phyloP scores from a whole-genome alignment of 1,140 invertebrate genomes.

The Rhynchophorus ferrugineus region DNA sequence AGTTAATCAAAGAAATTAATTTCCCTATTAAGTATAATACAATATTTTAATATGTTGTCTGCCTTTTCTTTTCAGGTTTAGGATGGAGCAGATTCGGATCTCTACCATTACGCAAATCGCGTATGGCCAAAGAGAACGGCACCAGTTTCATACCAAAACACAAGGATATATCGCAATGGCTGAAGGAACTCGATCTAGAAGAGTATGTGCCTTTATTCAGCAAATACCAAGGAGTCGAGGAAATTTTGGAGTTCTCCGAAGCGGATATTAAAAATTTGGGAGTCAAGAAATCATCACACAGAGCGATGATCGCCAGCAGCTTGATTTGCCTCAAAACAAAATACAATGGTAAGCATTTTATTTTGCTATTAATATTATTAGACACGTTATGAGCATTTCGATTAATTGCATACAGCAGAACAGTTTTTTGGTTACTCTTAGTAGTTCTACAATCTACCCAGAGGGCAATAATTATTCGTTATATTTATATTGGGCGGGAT shows the following conservation, averaged over 20 bases:
- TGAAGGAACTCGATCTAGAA: conserved; percentile 41
- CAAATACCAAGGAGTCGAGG: conserved; percentile 46
- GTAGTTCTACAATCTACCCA: no score
- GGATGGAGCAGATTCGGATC: conserved; percentile 36
- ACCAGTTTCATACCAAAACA: conserved; percentile 31
- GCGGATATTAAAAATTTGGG: conserved; percentile 53
- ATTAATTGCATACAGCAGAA: no score
- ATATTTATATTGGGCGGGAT: no score
- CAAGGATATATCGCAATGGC: conserved; percentile 41
- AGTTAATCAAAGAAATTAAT: no score
- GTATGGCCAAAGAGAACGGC: conserved; percentile 24
- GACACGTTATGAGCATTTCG: not conserved
- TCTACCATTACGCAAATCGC: conserved; percentile 28
- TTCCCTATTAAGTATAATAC: no score
- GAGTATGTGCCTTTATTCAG: conserved; percentile 42
- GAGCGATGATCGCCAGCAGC: conserved; percentile 55
- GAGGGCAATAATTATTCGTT: no score
- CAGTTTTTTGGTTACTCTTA: no score
- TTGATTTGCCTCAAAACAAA: conserved; percentile 53
- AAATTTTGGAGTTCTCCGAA: conserved; percentile 52
- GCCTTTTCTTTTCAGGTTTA: conserved; percentile 27
- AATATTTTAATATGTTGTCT: no score
- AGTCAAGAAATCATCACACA: conserved; percentile 52
- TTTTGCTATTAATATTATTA: not conserved
- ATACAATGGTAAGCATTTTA: conserved; percentile 39